A percentile compares a stretch with the other conserved stretches of the same genome.
phyloP scores from a whole-genome alignment of 2,797 vertebrate genomes.

The Phataginus tricuspis region DNA sequence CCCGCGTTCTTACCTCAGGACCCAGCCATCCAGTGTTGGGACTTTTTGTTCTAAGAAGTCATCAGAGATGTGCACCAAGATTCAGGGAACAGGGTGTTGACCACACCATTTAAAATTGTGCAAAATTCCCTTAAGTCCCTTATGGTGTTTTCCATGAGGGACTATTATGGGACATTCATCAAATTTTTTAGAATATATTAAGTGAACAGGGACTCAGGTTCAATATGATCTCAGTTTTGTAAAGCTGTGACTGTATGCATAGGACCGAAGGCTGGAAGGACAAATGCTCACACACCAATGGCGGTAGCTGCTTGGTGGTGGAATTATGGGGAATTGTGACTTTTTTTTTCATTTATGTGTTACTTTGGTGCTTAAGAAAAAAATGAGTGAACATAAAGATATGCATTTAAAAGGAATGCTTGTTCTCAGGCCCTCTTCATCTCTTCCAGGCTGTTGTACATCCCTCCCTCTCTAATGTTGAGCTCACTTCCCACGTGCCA shows the following conservation, averaged over 20 bases:
- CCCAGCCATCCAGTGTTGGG: fast-evolving
- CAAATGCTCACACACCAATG: fast-evolving
- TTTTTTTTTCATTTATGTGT: not conserved
- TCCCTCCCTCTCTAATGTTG: too few relatives aligned
- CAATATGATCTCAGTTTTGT: fast-evolving
- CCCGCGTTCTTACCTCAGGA: fast-evolving
- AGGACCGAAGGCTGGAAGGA: not conserved
- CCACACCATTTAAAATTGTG: not conserved
- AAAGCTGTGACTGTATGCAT: fast-evolving
- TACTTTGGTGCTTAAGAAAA: not conserved
- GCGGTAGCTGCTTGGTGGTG: not conserved
- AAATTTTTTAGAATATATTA: not conserved
- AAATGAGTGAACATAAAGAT: not conserved
- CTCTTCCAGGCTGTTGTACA: not conserved
- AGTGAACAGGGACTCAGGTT: not conserved
- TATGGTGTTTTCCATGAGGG: fast-evolving
- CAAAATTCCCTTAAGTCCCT: not conserved
- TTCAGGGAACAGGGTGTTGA: not conserved
- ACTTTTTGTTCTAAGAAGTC: not conserved
- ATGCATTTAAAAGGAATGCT: not conserved
- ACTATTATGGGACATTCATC: fast-evolving
- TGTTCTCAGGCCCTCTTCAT: not conserved
- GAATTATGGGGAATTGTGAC: not conserved
- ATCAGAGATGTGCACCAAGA: not conserved
- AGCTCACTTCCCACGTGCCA: not conserved